Evolutionary conservation across 2,888 invertebrate species (phyloP).

Genomic region (Bedellia somnulentella): DNA sequence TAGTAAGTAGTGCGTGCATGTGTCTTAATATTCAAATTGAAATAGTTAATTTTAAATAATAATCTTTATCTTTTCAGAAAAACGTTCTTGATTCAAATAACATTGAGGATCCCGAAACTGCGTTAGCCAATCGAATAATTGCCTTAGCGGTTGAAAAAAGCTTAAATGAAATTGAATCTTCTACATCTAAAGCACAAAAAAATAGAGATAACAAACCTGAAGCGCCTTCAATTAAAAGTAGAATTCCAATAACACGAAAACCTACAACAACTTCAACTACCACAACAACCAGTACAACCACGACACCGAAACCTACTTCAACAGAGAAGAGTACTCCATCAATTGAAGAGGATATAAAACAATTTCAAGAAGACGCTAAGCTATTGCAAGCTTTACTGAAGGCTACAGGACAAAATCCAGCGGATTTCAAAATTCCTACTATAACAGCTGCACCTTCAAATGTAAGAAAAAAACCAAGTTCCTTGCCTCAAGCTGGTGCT

Average conservation of each 20-base stretch:
- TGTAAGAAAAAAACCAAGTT: conserved; percentile 19
- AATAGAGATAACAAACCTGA: conserved; percentile 29
- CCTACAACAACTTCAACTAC: conserved; percentile 13
- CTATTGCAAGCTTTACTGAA: conserved; percentile 45
- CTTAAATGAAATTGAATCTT: conserved; percentile 36
- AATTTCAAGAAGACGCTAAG: conserved; percentile 51
- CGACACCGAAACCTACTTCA: conserved; percentile 14
- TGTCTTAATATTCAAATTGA: neutral
- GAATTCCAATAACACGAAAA: conserved; percentile 25
- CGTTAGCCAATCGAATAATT: conserved; percentile 56
- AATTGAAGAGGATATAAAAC: conserved; percentile 47
- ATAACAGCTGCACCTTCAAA: conserved; percentile 17
- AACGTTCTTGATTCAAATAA: conserved; percentile 37
- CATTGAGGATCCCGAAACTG: conserved; percentile 41
- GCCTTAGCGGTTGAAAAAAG: conserved; percentile 56
- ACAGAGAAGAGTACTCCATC: conserved; percentile 22
- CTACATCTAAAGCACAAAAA: conserved; percentile 19
- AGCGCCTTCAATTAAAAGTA: conserved; percentile 20
- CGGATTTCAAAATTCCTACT: conserved; percentile 44
- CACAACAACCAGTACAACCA: conserved; percentile 17
- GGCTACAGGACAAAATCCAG: conserved; percentile 48
- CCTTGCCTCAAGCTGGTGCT: conserved; percentile 14
- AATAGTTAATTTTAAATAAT: neutral
- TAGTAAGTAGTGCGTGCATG: conserved; percentile 36
- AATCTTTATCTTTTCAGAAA: conserved; percentile 31